A percentile compares a stretch with the other conserved stretches of the same genome.
Conservation (phyloP, 2,797 vertebrate genomes). For the Vespertilio murinus region DNA sequence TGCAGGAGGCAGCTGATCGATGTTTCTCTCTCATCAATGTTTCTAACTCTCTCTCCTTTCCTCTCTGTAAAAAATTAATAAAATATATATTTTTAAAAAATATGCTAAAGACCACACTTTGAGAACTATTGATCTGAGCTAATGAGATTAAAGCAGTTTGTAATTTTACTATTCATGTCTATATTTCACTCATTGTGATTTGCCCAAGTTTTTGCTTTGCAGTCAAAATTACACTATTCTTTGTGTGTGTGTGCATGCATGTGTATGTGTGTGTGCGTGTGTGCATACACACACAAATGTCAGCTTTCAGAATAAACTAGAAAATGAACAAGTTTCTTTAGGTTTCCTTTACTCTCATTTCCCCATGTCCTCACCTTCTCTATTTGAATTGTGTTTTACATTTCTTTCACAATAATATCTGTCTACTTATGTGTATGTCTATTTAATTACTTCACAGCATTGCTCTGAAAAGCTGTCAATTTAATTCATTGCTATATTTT, state of each 20-base stretch:
- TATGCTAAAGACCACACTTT: not conserved
- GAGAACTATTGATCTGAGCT: not conserved
- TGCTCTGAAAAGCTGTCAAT: not conserved
- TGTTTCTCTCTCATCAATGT: too few relatives aligned
- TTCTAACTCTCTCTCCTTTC: too few relatives aligned
- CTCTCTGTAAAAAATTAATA: too few relatives aligned
- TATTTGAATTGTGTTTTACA: not conserved
- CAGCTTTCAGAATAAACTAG: not conserved
- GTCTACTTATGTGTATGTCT: not conserved
- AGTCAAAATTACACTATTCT: not conserved
- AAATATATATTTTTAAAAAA: too few relatives aligned
- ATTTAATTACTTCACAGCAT: not conserved
- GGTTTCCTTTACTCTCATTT: not conserved
- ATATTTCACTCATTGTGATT: not conserved
- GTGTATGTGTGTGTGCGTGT: not conserved
- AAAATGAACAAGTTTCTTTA: not conserved
- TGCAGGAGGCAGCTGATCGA: too few relatives aligned
- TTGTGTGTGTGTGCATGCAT: not conserved
- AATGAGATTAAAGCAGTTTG: not conserved
- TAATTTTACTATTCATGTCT: not conserved
- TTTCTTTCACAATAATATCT: not conserved
- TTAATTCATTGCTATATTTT: not conserved
- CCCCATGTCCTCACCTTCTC: not conserved
- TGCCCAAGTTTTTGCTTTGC: not conserved
- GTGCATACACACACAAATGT: not conserved